Conservation (phyloP, 92 coral and sea anemone genomes). For the Chrysogorgia sp. region DNA sequence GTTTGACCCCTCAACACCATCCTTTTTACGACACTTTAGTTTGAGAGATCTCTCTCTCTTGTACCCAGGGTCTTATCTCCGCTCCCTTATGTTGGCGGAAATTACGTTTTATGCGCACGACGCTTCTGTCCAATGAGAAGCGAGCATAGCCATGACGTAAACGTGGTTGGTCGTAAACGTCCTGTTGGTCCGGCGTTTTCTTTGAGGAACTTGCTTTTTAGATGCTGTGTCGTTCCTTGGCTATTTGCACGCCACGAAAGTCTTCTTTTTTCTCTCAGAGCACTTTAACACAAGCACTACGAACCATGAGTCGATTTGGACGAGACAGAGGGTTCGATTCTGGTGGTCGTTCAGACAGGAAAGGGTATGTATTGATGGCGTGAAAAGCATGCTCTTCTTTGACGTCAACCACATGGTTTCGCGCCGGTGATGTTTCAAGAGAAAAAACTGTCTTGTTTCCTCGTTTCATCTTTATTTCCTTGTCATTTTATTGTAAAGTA, state of each 20-base stretch:
- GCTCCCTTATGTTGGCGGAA: no score
- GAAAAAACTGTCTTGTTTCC: neutral
- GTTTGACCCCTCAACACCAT: no score
- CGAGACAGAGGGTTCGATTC: conserved; percentile 90
- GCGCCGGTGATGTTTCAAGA: conserved; percentile 3
- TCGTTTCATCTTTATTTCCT: neutral
- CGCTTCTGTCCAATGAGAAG: conserved; percentile 5
- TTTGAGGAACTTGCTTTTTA: neutral
- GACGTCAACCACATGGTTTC: conserved; percentile 30
- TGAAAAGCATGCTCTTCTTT: neutral
- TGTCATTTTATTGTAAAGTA: neutral
- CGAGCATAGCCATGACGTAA: neutral
- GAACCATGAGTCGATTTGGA: conserved; percentile 94
- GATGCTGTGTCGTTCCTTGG: conserved; percentile 35
- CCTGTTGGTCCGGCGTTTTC: neutral
- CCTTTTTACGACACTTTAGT: no score
- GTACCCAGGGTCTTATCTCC: no score
- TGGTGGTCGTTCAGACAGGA: conserved; percentile 97
- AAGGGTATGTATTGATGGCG: conserved; percentile 69
- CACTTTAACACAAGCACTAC: conserved; percentile 50
- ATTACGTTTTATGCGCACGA: neutral
- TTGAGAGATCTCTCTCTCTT: no score
- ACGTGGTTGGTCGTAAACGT: neutral
- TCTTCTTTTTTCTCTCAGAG: conserved; percentile 3
- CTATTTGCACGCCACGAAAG: conserved; percentile 2